phyloP scores from a whole-genome alignment of 2,113 vertebrate species.

The Seriola rivoliana region DNA sequence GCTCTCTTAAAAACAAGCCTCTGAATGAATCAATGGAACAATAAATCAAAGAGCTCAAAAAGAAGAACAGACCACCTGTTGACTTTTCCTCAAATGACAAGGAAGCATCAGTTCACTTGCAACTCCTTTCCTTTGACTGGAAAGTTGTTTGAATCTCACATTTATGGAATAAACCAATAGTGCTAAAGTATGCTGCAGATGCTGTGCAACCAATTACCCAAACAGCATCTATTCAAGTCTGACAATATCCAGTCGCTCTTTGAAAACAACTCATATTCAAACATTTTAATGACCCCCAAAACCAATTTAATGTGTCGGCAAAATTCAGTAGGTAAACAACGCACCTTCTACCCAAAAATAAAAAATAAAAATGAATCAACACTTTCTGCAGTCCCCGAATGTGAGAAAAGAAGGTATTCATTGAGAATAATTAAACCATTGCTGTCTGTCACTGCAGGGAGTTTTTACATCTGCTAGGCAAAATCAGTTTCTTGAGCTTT shows the following conservation, averaged over 20 bases:
- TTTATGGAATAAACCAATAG: slow-evolving; percentile 3
- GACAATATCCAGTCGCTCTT: slow-evolving; percentile 21
- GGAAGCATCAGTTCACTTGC: slow-evolving; percentile 23
- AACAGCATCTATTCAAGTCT: slow-evolving; percentile 18
- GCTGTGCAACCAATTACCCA: slow-evolving; percentile 23
- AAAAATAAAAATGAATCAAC: background rate
- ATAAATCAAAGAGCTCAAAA: slow-evolving; percentile 50
- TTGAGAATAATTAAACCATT: slow-evolving; percentile 64
- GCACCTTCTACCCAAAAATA: background rate
- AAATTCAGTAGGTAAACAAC: slow-evolving; percentile 47
- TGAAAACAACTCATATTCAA: slow-evolving; percentile 28
- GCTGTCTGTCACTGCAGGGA: slow-evolving; percentile 50
- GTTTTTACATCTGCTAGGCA: slow-evolving; percentile 58
- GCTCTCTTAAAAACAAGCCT: slow-evolving; percentile 11
- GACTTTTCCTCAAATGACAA: slow-evolving; percentile 20
- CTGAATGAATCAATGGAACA: slow-evolving; percentile 55
- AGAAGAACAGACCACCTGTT: slow-evolving; percentile 29
- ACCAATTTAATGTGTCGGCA: slow-evolving; percentile 52
- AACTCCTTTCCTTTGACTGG: slow-evolving; percentile 30
- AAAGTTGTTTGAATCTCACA: slow-evolving; percentile 31
- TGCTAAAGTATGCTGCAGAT: slow-evolving; percentile 41
- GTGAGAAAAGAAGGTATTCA: slow-evolving; percentile 57
- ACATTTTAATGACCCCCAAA: slow-evolving; percentile 46
- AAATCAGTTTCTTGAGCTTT: slow-evolving; percentile 60
- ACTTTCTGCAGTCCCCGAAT: slow-evolving; percentile 35